Percentiles rank a stretch among this genome's conserved stretches.
These are phyloP conservation scores for Microcebus lehilahytsara DNA, from an alignment of 2,113 vertebrate species.

Conservation along the genomic window DNA sequence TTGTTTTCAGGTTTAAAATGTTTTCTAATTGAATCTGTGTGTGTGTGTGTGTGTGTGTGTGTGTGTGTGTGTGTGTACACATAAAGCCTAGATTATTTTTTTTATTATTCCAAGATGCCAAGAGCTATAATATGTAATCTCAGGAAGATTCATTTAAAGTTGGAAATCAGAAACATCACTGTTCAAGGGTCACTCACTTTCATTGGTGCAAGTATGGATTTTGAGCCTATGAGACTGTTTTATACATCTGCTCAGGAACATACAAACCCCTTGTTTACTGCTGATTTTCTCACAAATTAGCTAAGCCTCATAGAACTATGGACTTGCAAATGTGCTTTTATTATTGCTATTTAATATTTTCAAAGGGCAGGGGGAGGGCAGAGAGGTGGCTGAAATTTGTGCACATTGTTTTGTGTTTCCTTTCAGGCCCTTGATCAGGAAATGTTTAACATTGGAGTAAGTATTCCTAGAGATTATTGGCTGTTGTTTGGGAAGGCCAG, in stretches of 20 bases:
- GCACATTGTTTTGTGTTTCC: constrained; percentile 75
- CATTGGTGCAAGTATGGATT: background rate
- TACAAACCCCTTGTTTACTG: constrained; percentile 21
- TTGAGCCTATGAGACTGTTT: constrained; percentile 18
- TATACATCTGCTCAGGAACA: constrained; percentile 10
- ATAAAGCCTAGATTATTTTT: background rate
- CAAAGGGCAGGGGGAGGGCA: background rate
- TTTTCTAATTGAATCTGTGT: background rate
- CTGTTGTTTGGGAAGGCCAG: constrained; percentile 61
- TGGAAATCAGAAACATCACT: constrained; percentile 21
- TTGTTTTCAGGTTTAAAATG: background rate
- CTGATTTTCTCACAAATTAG: constrained; percentile 51
- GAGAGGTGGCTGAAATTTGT: constrained; percentile 41
- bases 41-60: background rate
- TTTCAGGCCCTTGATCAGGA: constrained; percentile 68
- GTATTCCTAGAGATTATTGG: constrained; percentile 68
- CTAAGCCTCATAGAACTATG: constrained; percentile 39
- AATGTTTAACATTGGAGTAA: constrained; percentile 66
- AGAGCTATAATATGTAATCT: background rate
- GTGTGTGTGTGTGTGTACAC: background rate
- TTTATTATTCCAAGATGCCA: background rate
- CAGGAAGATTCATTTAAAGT: background rate
- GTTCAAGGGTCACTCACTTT: background rate
- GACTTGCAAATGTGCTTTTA: constrained; percentile 54
- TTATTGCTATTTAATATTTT: background rate